Conservation (phyloP, 23 tunicate genomes). For the Styela clava region DNA sequence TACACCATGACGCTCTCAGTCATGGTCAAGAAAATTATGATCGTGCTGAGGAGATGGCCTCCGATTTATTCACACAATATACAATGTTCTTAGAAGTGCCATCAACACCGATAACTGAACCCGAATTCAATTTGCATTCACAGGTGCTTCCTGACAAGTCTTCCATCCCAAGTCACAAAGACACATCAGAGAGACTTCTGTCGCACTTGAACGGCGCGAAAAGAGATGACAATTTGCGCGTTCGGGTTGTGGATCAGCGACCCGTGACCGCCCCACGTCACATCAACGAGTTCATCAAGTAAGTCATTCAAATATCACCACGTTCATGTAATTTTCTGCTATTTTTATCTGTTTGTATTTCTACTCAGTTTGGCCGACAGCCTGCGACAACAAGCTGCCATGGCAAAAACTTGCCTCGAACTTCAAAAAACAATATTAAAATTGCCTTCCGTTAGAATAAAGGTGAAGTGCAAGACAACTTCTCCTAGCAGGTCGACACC, state of each 20-base stretch:
- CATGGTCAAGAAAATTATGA: no score
- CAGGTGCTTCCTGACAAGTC: conserved; percentile 1
- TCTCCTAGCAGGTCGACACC: neutral
- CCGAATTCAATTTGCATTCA: no score
- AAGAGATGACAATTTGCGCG: neutral
- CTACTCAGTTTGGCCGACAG: neutral
- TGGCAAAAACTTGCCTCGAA: neutral
- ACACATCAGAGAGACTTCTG: neutral
- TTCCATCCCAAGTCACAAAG: conserved; percentile 4
- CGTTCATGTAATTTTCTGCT: neutral
- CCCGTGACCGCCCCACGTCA: conserved; percentile 1
- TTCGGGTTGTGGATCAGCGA: neutral
- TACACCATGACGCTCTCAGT: no score
- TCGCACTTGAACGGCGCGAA: conserved; percentile 4
- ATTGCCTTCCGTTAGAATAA: neutral
- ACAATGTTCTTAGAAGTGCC: no score
- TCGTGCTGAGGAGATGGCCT: no score
- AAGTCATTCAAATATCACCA: neutral
- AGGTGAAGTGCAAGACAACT: neutral
- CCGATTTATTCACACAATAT: no score
- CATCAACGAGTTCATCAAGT: neutral
- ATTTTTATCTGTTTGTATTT: no score
- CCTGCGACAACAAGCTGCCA: conserved; percentile 8
- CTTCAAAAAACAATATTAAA: neutral
- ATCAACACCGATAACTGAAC: no score